These are phyloP conservation scores for Avahi laniger DNA, from an alignment of 2,797 vertebrate genomes.

Conservation along the genomic window DNA sequence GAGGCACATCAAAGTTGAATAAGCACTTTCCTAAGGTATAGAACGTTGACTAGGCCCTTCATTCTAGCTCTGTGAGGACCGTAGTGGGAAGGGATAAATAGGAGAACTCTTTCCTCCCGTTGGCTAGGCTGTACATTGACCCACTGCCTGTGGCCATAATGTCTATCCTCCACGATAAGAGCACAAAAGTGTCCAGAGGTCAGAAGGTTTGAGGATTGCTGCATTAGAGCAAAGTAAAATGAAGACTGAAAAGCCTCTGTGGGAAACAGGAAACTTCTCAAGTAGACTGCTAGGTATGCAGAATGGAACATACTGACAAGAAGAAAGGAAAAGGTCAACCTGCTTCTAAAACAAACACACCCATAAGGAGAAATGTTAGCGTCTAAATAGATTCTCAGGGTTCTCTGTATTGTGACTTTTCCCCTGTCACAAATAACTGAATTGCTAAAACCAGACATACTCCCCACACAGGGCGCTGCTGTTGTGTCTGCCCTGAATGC, in stretches of 20 bases:
- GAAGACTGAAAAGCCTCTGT: neutral
- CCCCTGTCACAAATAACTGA: neutral
- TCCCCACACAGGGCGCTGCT: neutral
- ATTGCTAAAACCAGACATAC: neutral
- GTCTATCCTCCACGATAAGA: neutral
- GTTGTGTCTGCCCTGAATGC: neutral
- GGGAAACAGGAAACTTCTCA: neutral
- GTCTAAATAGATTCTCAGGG: neutral
- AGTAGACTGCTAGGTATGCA: neutral
- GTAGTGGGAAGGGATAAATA: neutral
- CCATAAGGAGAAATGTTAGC: neutral
- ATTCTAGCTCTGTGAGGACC: neutral
- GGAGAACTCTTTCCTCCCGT: neutral
- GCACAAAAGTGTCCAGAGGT: neutral
- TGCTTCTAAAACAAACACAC: constrained; percentile 37
- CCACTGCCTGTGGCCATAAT: neutral
- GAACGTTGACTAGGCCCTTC: neutral
- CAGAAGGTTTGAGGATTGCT: neutral
- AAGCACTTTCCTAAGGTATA: neutral
- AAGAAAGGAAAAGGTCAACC: neutral
- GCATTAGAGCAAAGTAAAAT: neutral
- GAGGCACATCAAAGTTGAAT: neutral
- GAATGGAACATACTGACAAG: neutral
- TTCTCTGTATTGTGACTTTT: neutral
- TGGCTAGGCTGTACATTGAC: neutral